These are phyloP conservation scores for Bradypodion ventrale DNA, from an alignment of 2,797 vertebrate genomes.

Conservation along the genomic window DNA sequence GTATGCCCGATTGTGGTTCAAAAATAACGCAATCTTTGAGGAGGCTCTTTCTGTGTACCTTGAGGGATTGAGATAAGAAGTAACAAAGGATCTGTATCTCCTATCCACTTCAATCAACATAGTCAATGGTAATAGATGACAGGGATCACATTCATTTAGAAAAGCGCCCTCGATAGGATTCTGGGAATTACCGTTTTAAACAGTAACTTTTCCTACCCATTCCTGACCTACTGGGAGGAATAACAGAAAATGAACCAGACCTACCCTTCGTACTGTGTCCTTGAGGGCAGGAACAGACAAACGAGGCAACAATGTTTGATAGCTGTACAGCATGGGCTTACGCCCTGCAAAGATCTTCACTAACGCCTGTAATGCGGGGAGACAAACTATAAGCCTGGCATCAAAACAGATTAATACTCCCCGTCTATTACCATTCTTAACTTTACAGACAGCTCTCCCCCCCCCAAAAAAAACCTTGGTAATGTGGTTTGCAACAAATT, in stretches of 20 bases:
- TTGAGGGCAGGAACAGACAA: conserved; percentile 84
- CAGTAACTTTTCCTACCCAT: too few relatives aligned
- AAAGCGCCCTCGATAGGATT: too few relatives aligned
- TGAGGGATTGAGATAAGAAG: neutral
- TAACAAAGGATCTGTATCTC: too few relatives aligned
- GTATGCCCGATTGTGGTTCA: too few relatives aligned
- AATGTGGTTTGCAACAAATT: neutral
- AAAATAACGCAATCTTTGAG: too few relatives aligned
- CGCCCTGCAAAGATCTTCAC: conserved; percentile 92
- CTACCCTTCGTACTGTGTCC: conserved; percentile 86
- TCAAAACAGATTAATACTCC: neutral
- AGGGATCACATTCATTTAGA: too few relatives aligned
- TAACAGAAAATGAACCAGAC: neutral
- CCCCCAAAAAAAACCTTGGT: neutral
- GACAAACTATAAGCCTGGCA: neutral
- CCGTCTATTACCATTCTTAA: neutral
- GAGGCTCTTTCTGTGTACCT: too few relatives aligned
- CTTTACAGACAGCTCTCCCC: neutral
- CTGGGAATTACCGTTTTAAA: too few relatives aligned
- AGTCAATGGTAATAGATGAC: too few relatives aligned
- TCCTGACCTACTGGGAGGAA: neutral
- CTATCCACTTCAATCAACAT: too few relatives aligned
- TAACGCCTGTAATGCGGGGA: conserved; percentile 76
- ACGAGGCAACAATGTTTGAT: conserved; percentile 88
- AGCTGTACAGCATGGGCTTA: conserved; percentile 88